Evolutionary conservation across 1,140 invertebrate genomes (phyloP).

Genomic region (Melitaea cinxia): DNA sequence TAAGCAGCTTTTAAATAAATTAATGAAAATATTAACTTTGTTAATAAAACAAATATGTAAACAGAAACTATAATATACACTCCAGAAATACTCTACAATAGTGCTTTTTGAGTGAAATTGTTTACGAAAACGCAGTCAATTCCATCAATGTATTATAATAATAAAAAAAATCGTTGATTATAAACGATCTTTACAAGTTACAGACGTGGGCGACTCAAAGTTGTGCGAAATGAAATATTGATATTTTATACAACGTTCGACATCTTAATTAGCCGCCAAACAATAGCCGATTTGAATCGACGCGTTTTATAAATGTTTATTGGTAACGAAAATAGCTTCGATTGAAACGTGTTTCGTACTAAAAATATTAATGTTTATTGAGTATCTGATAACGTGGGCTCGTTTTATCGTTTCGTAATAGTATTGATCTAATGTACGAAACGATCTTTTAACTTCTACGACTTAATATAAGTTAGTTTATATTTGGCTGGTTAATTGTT

Average conservation of each 20-base stretch:
- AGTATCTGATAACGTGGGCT: neutral
- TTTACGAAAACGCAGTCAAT: too few relatives aligned
- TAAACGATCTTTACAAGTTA: constrained; percentile 12
- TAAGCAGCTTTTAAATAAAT: too few relatives aligned
- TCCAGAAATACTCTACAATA: too few relatives aligned
- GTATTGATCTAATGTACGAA: too few relatives aligned
- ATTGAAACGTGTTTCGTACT: constrained; percentile 7
- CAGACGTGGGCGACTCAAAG: constrained; percentile 40
- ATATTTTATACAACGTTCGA: constrained; percentile 46
- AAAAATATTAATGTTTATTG: neutral
- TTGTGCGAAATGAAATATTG: constrained; percentile 49
- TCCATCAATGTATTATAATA: neutral
- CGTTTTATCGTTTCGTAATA: constrained; percentile 3
- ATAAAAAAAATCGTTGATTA: constrained; percentile 20
- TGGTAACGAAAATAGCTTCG: constrained; percentile 15
- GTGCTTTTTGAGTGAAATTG: too few relatives aligned
- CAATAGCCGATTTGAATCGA: constrained; percentile 29
- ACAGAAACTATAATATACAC: too few relatives aligned
- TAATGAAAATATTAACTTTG: too few relatives aligned
- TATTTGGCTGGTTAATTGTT: too few relatives aligned
- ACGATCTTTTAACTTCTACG: too few relatives aligned
- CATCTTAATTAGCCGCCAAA: constrained; percentile 51
- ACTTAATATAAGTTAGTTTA: too few relatives aligned
- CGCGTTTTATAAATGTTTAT: constrained; percentile 22
- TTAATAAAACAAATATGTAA: too few relatives aligned